Evolutionary conservation across 2,888 invertebrate species (phyloP).

Genomic region (Trachelus troglodyta): DNA sequence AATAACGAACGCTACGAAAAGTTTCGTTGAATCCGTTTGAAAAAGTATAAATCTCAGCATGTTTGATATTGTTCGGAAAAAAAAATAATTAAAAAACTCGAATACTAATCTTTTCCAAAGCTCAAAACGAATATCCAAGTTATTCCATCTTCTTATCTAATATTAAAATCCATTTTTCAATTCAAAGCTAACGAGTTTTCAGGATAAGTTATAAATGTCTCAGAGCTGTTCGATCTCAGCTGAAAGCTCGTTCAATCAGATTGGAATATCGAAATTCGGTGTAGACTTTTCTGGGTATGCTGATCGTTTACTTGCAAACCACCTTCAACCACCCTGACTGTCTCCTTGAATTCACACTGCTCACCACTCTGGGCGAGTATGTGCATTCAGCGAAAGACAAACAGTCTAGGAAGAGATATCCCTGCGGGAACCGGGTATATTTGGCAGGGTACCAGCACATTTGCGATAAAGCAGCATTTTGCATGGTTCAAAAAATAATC

Average conservation of each 20-base stretch:
- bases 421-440: neutral
- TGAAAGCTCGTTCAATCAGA: neutral
- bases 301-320: neutral
- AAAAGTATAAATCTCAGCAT: neutral
- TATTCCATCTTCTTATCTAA: neutral
- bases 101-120: neutral
- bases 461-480: neutral
- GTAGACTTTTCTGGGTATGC: neutral
- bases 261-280: neutral
- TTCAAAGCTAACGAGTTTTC: neutral
- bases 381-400: neutral
- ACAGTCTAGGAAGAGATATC: neutral
- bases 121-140: neutral
- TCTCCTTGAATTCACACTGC: neutral
- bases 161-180: neutral
- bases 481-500: neutral
- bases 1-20: neutral
- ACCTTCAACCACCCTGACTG: neutral
- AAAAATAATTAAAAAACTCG: neutral
- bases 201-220: neutral
- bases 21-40: neutral
- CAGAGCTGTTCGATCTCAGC: neutral
- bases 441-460: neutral
- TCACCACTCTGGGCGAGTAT: neutral
- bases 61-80: neutral